Percentiles rank a stretch among this genome's conserved stretches.
Evolutionary conservation across 2,113 vertebrate genomes (phyloP).

Genomic region (Xiphias gladius): DNA sequence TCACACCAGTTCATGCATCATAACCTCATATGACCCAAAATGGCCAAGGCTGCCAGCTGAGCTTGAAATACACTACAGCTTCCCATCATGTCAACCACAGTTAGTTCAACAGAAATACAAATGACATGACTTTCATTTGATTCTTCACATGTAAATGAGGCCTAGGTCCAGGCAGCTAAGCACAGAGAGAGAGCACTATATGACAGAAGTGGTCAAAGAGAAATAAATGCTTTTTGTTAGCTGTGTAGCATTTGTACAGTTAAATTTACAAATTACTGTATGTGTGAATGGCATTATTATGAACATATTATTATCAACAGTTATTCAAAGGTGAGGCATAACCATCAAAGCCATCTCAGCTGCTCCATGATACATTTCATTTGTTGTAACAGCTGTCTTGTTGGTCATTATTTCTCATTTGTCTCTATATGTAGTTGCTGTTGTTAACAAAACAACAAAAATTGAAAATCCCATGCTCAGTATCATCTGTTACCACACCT

Average conservation of each 20-base stretch:
- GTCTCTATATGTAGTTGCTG: neutral
- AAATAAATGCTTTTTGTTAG: neutral
- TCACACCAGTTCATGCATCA: conserved; percentile 37
- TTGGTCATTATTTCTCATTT: too few relatives aligned
- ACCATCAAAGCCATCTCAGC: neutral
- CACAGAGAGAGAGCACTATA: too few relatives aligned
- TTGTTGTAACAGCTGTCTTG: too few relatives aligned
- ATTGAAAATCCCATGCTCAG: neutral
- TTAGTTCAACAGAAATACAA: too few relatives aligned
- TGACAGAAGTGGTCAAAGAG: too few relatives aligned
- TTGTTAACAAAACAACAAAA: neutral
- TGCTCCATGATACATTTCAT: neutral
- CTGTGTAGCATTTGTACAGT: neutral
- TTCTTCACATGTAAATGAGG: neutral
- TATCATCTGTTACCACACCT: neutral
- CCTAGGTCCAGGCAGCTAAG: neutral
- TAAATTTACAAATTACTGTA: too few relatives aligned
- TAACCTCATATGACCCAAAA: conserved; percentile 52
- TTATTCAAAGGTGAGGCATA: neutral
- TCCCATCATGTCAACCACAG: conserved; percentile 40
- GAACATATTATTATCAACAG: neutral
- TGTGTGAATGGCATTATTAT: too few relatives aligned
- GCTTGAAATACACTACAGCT: conserved; percentile 63
- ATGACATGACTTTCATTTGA: neutral
- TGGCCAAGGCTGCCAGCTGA: conserved; percentile 33